Evolutionary conservation across 2,113 vertebrate species (phyloP), one percentile per base, ranked within the genome.

Genomic region (Chroicocephalus ridibundus): DNA sequence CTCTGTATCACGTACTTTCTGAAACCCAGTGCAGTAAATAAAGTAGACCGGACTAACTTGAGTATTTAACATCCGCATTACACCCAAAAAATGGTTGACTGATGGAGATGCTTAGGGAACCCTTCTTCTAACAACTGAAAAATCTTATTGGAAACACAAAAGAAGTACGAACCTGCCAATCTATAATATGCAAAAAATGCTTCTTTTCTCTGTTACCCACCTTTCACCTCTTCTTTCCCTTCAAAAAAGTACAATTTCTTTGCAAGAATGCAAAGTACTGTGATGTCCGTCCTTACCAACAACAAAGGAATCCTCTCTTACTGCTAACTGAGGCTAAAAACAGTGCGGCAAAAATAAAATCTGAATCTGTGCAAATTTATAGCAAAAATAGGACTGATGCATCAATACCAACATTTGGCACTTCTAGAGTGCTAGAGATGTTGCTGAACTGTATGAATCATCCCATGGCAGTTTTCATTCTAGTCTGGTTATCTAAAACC

Each of bases 51-150:
- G 46, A 46, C 16, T 92, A 76, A 64, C 2, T 25, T 42, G 16
- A 68, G 8, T 84, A 36, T 79, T 85, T 89, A 74, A 74, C 6
- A 54, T 22, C 24, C 54, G 25, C 38, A 46, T 87, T 69, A 27
- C 16, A 27, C 88, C 74, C 88, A 46, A 26, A 34, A 54, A 36
- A 2, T 5, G 0, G 20, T 69, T 74, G 36, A 22, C n/a, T 91
- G 86, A 81, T 51, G 32, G 54, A 83, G 26, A 64, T 24, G 27
- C 38, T 82, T 64, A 40, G 44, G 62, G 34, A 87, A 44, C 24
- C 16, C 78, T 66, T 91, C 66, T 91, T 91, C 76, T 85, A 94
- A 92, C 32, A 87, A 87, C 68, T 58, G 10, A 93, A 92, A 81
- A 54, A 62, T 36, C 31, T 26, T 54, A 32, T 38, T 94, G 80